Percentiles rank a stretch among this genome's conserved stretches.
Conservation (phyloP, 1,140 invertebrate species). For the Ostrea denselamellosa region DNA sequence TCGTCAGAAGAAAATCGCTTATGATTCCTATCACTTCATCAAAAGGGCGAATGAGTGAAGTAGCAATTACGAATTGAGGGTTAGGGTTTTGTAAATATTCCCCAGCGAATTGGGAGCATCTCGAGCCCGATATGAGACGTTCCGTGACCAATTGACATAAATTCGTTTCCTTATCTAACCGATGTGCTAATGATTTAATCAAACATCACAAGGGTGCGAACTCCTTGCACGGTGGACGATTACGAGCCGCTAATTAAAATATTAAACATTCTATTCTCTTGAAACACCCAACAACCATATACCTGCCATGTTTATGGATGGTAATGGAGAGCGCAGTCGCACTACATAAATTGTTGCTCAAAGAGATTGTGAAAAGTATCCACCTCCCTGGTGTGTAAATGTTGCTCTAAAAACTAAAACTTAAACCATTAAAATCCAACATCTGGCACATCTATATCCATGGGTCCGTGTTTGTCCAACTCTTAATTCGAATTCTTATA, state of each 20-base stretch:
- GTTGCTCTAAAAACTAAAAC: too few species aligned
- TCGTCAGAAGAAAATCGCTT: constrained; percentile 6
- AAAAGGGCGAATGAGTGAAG: not conserved
- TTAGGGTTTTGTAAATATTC: constrained; percentile 7
- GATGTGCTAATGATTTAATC: constrained; percentile 33
- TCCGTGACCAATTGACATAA: constrained; percentile 35
- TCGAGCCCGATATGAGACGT: constrained; percentile 19
- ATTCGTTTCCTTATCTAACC: constrained; percentile 20
- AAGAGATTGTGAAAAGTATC: too few species aligned
- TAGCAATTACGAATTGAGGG: not conserved
- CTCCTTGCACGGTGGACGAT: not conserved
- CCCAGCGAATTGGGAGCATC: constrained; percentile 3
- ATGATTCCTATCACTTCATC: constrained; percentile 11
- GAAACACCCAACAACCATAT: constrained; percentile 12
- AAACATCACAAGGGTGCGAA: constrained; percentile 31
- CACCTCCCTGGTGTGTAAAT: too few species aligned
- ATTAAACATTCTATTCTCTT: constrained; percentile 30
- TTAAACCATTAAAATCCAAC: too few species aligned
- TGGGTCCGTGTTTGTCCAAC: too few species aligned
- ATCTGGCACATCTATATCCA: too few species aligned
- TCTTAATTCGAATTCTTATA: too few species aligned
- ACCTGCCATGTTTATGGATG: constrained; percentile 7
- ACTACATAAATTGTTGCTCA: too few species aligned
- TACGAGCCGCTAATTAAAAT: constrained; percentile 30
- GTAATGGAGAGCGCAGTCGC: not conserved